Base-by-base conservation (phyloP, 1,140 invertebrate species). In the Drosophila truncata region DNA sequence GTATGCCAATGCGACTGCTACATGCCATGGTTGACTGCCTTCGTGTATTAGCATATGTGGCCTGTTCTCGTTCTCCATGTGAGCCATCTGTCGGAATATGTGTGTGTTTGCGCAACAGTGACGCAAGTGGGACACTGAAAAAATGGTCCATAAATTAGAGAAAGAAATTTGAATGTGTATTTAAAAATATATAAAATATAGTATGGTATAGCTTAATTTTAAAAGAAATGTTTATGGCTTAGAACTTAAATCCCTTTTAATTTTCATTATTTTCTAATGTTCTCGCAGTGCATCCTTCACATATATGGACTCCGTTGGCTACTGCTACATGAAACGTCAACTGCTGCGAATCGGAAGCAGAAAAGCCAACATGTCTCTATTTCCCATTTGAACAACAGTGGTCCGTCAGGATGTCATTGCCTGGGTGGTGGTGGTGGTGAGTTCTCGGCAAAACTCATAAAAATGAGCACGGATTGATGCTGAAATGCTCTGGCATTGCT, bases 341-440 rank as follows among this genome's bases (percentile, higher is more conserved):
- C 85, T 78, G 79, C 78, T 85, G 81, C 81, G 55, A 81, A 79
- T 90, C 85, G 81, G 75, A 88, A 82, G 85, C 85, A 72, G 85
- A 71, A 88, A 90, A 88, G 82, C 85, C 85, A 88, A 90, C 85
- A 88, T 90, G 81, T 88, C 85, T 88, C 80, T 88, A 88, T 88
- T 87, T 87, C 84, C 69, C 84, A 88, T 87, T 74, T 83, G 71
- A 88, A 73, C 52, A 64, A 72, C 64, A 76, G 27, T 18, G 20
- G 59, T 78, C 84, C 60, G 72, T 70, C 74, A 46, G 65, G n/a
- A 35, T 49, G 72, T 66, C 72, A 25, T 37, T 71, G 27, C 23
- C 23, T 41, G 50, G 67, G 6, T 37, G 41, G 41, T 7, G 39
- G 79, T 60, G 73, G 78, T 61, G 37, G 25, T 23, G 44, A 88